A percentile compares a stretch with the other conserved stretches of the same genome.
phyloP scores from a whole-genome alignment of 2,888 invertebrate genomes.

The Watsonalla binaria region DNA sequence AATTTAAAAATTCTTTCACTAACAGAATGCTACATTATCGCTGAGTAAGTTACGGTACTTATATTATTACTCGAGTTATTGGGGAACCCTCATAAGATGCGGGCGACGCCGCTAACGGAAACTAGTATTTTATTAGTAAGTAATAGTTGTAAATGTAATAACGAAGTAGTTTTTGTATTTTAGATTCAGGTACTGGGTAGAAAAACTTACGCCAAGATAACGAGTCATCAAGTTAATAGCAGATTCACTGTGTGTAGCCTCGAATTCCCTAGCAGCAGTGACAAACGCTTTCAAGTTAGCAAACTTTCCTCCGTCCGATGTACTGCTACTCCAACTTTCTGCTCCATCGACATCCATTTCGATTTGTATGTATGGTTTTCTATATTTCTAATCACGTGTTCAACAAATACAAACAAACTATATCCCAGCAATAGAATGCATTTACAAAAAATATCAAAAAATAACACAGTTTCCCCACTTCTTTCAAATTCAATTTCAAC shows the following conservation, averaged over 20 bases:
- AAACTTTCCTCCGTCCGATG: conserved; percentile 60
- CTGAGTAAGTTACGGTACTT: too few relatives aligned
- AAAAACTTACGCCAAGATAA: conserved; percentile 64
- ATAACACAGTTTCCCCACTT: conserved; percentile 13
- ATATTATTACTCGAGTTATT: too few relatives aligned
- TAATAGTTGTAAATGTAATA: too few relatives aligned
- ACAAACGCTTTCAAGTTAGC: conserved; percentile 75
- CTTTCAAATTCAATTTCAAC: conserved; percentile 62
- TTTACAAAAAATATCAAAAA: conserved; percentile 27
- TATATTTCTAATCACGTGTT: conserved; percentile 6
- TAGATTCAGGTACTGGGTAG: neutral
- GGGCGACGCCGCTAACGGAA: too few relatives aligned
- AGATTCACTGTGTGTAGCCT: conserved; percentile 72
- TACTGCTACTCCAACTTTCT: conserved; percentile 46
- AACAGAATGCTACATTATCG: neutral
- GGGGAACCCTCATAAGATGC: too few relatives aligned
- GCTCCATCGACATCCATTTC: conserved; percentile 65
- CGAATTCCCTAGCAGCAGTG: conserved; percentile 71
- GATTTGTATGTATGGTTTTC: conserved; percentile 12
- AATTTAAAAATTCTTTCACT: neutral
- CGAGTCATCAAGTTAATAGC: conserved; percentile 73
- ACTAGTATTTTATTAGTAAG: too few relatives aligned
- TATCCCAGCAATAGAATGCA: conserved; percentile 8
- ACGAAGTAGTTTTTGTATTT: neutral
- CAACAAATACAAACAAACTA: conserved; percentile 11